Percentiles rank a stretch among this genome's conserved stretches.
Conservation (phyloP, 2,888 invertebrate genomes). For the Neoscelio sp. region DNA sequence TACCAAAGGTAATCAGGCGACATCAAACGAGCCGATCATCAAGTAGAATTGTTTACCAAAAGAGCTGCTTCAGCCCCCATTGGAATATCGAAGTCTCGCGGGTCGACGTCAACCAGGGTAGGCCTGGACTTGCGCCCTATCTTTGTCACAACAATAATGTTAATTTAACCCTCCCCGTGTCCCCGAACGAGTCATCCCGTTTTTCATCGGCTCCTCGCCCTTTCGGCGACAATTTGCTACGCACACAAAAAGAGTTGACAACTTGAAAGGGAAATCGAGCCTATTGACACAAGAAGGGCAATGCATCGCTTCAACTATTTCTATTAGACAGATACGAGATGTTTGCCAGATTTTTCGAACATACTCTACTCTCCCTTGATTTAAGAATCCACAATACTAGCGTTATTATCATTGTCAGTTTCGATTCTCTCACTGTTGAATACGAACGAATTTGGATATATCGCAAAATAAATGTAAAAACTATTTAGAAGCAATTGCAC, state of each 20-base stretch:
- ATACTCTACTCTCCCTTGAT: not conserved
- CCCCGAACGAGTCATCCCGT: conserved; percentile 64
- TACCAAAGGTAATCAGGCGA: conserved; percentile 82
- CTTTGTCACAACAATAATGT: conserved; percentile 83
- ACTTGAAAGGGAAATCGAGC: conserved; percentile 83
- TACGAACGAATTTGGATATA: too few relatives aligned
- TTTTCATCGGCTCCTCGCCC: conserved; percentile 69
- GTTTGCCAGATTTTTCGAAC: conserved; percentile 34
- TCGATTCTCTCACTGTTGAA: too few relatives aligned
- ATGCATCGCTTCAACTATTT: conserved; percentile 44
- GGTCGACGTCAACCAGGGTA: conserved; percentile 72
- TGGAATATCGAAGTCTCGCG: conserved; percentile 70
- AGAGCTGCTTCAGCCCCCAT: conserved; percentile 69
- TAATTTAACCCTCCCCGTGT: conserved; percentile 83
- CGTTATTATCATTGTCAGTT: conserved; percentile 40
- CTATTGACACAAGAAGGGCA: conserved; percentile 80
- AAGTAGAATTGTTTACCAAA: conserved; percentile 82
- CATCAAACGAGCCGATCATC: conserved; percentile 83
- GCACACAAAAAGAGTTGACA: conserved; percentile 83
- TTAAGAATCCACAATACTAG: not conserved
- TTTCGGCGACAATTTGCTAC: conserved; percentile 81
- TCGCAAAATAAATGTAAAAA: not conserved
- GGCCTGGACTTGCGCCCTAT: conserved; percentile 73
- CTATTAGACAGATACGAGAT: conserved; percentile 57
- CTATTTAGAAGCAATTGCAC: too few relatives aligned